Evolutionary conservation across 2,888 invertebrate species (phyloP).

Genomic region (Autographa pulchrina): DNA sequence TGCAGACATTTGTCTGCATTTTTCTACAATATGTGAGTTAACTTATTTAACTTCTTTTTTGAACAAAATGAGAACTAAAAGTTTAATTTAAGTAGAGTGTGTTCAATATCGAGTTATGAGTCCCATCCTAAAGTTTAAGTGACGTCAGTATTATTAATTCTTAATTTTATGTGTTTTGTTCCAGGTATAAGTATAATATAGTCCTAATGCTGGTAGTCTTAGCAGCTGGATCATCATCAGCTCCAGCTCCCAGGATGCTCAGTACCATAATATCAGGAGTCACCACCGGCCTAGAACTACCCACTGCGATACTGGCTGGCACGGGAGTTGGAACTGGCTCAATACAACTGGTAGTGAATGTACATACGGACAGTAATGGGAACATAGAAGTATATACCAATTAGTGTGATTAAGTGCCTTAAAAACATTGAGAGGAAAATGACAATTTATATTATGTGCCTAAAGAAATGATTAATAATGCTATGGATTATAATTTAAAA

Average conservation of each 20-base stretch:
- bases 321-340: constrained; percentile 76
- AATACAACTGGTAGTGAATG: constrained; percentile 82
- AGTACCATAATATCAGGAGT: constrained; percentile 71
- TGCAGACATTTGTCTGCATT: constrained; percentile 39
- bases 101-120: no score
- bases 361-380: constrained; percentile 82
- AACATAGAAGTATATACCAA: constrained; percentile 84
- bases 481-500: constrained; percentile 4
- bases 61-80: neutral
- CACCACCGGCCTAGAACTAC: constrained; percentile 82
- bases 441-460: neutral
- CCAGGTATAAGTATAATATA: constrained; percentile 72
- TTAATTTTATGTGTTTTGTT: constrained; percentile 42
- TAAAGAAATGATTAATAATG: neutral
- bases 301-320: constrained; percentile 76
- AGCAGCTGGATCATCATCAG: constrained; percentile 66
- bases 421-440: neutral
- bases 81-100: no score
- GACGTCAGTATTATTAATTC: neutral
- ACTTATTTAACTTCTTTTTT: neutral
- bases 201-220: constrained; percentile 63
- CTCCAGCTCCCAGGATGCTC: constrained; percentile 70
- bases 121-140: neutral
- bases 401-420: constrained; percentile 51
- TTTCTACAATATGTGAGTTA: constrained; percentile 54